Evolutionary conservation across 1,140 invertebrate species (phyloP).

Genomic region (Drosophila athabasca): DNA sequence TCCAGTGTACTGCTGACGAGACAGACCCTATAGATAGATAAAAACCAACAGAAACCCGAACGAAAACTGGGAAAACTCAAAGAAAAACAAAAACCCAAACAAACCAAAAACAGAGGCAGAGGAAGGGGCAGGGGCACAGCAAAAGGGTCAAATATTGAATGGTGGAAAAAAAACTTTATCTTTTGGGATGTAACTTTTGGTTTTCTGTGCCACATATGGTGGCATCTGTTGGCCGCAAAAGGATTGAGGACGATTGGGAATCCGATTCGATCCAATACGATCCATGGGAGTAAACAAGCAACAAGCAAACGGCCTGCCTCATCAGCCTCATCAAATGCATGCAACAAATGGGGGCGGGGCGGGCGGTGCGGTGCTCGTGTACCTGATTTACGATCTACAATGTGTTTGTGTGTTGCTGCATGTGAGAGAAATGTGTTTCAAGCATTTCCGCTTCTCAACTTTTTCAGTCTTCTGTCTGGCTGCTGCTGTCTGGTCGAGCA

Average conservation of each 20-base stretch:
- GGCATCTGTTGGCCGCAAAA: constrained; percentile 48
- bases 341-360: constrained; percentile 20
- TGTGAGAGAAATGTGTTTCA: constrained; percentile 36
- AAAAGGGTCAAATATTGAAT: constrained; percentile 29
- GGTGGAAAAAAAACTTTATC: constrained; percentile 37
- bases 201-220: constrained; percentile 53
- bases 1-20: constrained; percentile 24
- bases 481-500: constrained; percentile 15
- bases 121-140: constrained; percentile 42
- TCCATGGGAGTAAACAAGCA: constrained; percentile 50
- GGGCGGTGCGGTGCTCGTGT: constrained; percentile 32
- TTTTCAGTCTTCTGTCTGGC: constrained; percentile 14
- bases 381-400: constrained; percentile 42
- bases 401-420: constrained; percentile 1
- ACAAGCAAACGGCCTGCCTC: too few relatives aligned
- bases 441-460: constrained; percentile 49
- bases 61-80: constrained; percentile 18
- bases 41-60: constrained; percentile 19
- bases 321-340: too few relatives aligned
- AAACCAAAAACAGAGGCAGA: constrained; percentile 36
- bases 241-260: constrained; percentile 35
- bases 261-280: too few relatives aligned
- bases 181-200: constrained; percentile 29
- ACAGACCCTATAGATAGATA: constrained; percentile 27
- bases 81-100: constrained; percentile 25